Evolutionary conservation across 2,113 vertebrate species (phyloP), one percentile per base, ranked within the genome.

Genomic region (Cygnus buccinator): DNA sequence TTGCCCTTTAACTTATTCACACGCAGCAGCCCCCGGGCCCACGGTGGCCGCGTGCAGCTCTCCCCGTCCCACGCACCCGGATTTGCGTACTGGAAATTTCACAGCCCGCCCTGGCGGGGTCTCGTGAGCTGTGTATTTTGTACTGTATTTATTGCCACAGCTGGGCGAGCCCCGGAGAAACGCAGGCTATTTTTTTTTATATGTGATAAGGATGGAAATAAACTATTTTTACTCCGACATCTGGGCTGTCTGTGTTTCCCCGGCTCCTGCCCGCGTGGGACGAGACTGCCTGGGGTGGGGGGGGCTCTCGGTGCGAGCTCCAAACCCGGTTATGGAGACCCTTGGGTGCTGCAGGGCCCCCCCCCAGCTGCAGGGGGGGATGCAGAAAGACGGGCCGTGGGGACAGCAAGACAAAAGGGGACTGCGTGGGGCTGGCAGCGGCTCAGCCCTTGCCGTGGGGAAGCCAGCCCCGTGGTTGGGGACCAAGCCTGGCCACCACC

Each of bases 131-230:
- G 10, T 3, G 59, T 6, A 20, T 84, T 97, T 96, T 78, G 81
- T 84, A 89, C 90, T 78, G 26, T 96, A 96, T 96, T 95, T 94
- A 95, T 94, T 89, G 73, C 87, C 52, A 76, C 91, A 61, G 73
- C 88, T 91, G 92, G 87, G 79, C 31, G 33, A 90, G 62, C 76
- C 86, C 91, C 72, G 11, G 25, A 43, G 72, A 43, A 79, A 79
- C 13, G 63, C 48, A 3, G 3, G 63, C 35, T 48, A 4, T 2
- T 50, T 84, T 86, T 80, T 80, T 95, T 71, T 89, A 50, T 94
- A 70, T 4, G 46, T 7, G 8, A 78, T 59, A 67, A 87, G 80
- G 80, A 84, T 25, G 52, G 87, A 94, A 97, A 93, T 95, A 89
- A 93, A 96, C 31, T 88, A 80, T 81, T 95, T 95, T 83, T 80